phyloP scores from a whole-genome alignment of 2,113 vertebrate species.

The Chloebia gouldiae region DNA sequence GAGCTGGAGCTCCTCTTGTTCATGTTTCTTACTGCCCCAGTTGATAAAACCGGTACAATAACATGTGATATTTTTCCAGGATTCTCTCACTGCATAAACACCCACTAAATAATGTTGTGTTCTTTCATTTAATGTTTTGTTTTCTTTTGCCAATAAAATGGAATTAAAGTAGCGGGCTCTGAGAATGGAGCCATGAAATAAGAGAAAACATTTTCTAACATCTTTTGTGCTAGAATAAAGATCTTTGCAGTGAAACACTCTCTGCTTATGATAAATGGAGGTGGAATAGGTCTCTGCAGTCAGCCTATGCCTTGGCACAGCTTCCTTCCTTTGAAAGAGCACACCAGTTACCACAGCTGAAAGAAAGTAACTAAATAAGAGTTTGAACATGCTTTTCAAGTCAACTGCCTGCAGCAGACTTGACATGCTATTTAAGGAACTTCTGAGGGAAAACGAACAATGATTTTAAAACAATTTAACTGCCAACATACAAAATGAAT shows the following conservation, averaged over 20 bases:
- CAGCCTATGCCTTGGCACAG: background rate
- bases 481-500: background rate
- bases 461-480: background rate
- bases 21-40: background rate
- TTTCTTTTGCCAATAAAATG: background rate
- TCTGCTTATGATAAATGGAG: background rate
- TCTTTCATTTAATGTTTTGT: background rate
- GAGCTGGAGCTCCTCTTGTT: background rate
- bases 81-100: background rate
- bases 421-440: background rate
- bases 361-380: background rate
- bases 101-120: background rate
- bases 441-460: background rate
- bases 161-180: background rate
- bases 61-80: fast-evolving
- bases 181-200: background rate
- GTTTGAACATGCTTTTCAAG: background rate
- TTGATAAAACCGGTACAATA: background rate
- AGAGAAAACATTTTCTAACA: background rate
- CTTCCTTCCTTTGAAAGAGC: background rate
- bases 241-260: background rate
- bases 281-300: background rate
- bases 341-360: background rate
- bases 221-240: background rate
- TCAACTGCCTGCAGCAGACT: background rate